phyloP scores from a whole-genome alignment of 2,113 vertebrate species.

The Toxostoma redivivum region DNA sequence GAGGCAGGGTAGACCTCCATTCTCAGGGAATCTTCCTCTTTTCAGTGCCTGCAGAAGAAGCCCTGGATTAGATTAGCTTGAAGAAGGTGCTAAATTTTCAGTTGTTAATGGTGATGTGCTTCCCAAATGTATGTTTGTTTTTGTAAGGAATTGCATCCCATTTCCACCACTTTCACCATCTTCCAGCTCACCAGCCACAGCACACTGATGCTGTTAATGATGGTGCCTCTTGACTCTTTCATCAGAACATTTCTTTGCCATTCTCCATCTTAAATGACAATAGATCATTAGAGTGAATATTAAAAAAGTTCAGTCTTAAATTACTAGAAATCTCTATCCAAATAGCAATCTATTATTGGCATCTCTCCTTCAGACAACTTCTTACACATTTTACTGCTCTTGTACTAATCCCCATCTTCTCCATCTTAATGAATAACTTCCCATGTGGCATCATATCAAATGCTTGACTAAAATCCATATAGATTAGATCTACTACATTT shows the following conservation, averaged over 20 bases:
- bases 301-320: background rate
- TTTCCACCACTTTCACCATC: background rate
- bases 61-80: background rate
- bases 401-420: slow-evolving; percentile 34
- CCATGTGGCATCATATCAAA: slow-evolving; percentile 39
- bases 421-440: slow-evolving; percentile 51
- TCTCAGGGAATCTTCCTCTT: background rate
- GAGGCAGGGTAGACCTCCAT: background rate
- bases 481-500: slow-evolving; percentile 26
- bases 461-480: slow-evolving; percentile 19
- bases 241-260: background rate
- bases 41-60: background rate
- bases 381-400: background rate
- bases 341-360: background rate
- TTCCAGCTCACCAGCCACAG: background rate
- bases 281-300: background rate
- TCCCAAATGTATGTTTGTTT: background rate
- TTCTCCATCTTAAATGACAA: background rate
- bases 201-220: background rate
- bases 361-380: background rate
- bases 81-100: background rate
- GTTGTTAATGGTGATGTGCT: background rate
- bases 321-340: slow-evolving; percentile 4
- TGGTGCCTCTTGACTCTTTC: background rate
- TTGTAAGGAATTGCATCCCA: background rate